Evolutionary conservation across 2,797 vertebrate species (phyloP).

Genomic region (Scolopax bukidnonensis): DNA sequence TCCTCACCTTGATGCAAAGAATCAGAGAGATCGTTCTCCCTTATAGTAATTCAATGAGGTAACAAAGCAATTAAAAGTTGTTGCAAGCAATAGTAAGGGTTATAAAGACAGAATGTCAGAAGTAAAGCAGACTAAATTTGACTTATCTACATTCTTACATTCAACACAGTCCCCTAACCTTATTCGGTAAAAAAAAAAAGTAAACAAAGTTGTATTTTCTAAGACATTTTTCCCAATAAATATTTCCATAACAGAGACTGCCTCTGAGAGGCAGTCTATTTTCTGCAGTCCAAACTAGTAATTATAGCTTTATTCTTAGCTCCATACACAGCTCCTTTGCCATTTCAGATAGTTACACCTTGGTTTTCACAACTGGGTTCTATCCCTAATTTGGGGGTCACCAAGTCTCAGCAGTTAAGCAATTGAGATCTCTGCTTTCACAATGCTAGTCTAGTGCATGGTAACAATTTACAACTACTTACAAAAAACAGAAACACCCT

Average conservation of each 20-base stretch:
- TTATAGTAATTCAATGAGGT: not conserved
- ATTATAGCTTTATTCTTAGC: not conserved
- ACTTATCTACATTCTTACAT: not conserved
- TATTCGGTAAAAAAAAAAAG: not conserved
- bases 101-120: not conserved
- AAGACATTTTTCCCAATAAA: not conserved
- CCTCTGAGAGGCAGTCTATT: not conserved
- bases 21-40: not conserved
- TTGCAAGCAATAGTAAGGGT: not conserved
- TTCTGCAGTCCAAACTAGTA: not conserved
- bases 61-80: not conserved
- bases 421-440: not conserved
- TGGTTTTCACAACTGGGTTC: not conserved
- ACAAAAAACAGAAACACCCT: not conserved
- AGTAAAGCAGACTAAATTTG: not conserved
- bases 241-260: not conserved
- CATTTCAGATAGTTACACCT: not conserved
- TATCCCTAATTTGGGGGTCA: not conserved
- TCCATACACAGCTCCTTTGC: not conserved
- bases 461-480: not conserved
- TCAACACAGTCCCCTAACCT: not conserved
- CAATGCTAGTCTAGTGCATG: fast-evolving
- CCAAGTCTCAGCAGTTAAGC: not conserved
- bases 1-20: not conserved
- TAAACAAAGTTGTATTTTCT: not conserved